Evolutionary conservation across 2,113 vertebrate genomes (phyloP), one percentile per base, ranked within the genome.

Genomic region (Campylorhamphus procurvoides): DNA sequence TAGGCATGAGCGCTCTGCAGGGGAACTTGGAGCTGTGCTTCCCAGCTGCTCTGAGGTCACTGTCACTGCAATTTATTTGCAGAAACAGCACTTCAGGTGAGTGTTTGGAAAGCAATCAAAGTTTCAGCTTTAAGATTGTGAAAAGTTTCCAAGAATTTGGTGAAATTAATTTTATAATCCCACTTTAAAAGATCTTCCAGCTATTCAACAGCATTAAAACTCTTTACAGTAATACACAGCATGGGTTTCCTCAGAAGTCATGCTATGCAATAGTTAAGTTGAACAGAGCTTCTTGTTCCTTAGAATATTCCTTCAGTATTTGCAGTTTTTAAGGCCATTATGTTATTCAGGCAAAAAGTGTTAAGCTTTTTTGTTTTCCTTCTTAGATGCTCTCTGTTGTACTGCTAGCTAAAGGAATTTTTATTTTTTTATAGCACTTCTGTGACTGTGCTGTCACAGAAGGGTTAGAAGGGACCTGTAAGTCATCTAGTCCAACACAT

Each of bases 11-110:
- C 8, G 12, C 4, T 6, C 16, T 1, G 3, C 18, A 7, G 31
- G 31, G 42, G 62, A 50, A 19, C 35, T 27, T 7, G 3, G 35
- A 64, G 37, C 14, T 11, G n/a, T 0, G 0, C 55, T 66, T 14
- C 47, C 47, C 53, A 31, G 37, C 37, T 39, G 37, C 62, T 24
- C 1, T 8, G 7, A 64, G 17, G 39, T 27, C 18, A 40, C 39
- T 1, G 4, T 12, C 20, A 18, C 67, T 28, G 47, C 47, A 2
- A 47, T 31, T 44, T 14, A 8, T 28, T 24, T 16, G 18, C 52
- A 89, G 40, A 80, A 66, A 42, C 1, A 0, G 52, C n/a, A 64
- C 19, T 53, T 31, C 40, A 50, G 52, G 22, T 44, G 33, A 19
- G 37, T 47, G 55, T 35, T 63, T 64, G 0, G 1, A 69, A 29